Evolutionary conservation across 2,888 invertebrate species (phyloP).

Genomic region (Lapara coniferarum): DNA sequence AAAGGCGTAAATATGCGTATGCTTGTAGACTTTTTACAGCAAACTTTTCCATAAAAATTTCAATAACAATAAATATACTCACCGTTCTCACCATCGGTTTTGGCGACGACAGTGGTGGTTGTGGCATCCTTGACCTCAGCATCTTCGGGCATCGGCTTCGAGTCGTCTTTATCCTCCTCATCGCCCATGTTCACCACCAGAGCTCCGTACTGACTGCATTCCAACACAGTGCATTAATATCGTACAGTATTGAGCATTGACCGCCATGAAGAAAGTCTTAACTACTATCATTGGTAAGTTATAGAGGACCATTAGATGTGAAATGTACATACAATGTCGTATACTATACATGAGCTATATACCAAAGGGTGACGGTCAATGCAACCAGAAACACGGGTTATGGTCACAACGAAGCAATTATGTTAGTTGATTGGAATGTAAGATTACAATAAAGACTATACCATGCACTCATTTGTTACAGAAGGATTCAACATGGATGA

Average conservation of each 20-base stretch:
- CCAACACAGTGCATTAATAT: conserved; percentile 32
- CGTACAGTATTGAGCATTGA: not conserved
- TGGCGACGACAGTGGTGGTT: conserved; percentile 30
- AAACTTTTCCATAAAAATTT: too few relatives aligned
- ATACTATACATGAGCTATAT: not conserved
- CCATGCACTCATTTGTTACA: conserved; percentile 27
- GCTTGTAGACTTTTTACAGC: too few relatives aligned
- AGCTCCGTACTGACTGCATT: conserved; percentile 75
- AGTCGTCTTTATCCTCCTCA: conserved; percentile 49
- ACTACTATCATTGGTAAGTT: not conserved
- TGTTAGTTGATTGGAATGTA: not conserved
- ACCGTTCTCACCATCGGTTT: conserved; percentile 48
- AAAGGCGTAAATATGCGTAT: too few relatives aligned
- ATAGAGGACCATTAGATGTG: not conserved
- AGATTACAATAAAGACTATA: conserved; percentile 10
- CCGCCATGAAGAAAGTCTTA: not conserved
- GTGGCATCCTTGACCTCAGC: conserved; percentile 46
- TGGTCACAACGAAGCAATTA: not conserved
- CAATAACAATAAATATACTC: conserved; percentile 29
- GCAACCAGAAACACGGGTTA: not conserved
- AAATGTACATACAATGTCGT: not conserved
- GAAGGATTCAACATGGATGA: conserved; percentile 30
- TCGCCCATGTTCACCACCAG: conserved; percentile 75
- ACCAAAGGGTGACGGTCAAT: not conserved
- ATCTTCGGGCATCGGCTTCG: conserved; percentile 32